These are phyloP conservation scores for Prionailurus bengalensis DNA, from an alignment of 2,113 vertebrate genomes.

Conservation along the genomic window DNA sequence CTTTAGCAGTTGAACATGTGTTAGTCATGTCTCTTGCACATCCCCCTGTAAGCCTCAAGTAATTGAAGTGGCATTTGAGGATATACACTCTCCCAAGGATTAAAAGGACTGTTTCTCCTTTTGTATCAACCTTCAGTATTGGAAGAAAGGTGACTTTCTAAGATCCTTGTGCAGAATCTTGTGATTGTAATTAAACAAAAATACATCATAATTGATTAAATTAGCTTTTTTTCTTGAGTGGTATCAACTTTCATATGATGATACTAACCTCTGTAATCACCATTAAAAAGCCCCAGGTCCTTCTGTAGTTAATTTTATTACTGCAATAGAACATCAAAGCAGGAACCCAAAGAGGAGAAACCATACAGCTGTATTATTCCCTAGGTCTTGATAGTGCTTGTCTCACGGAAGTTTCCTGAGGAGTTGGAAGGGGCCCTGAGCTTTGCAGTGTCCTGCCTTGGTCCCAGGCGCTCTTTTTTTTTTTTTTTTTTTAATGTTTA, in stretches of 20 bases:
- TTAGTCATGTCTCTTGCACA: not conserved
- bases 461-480: not conserved
- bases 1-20: not conserved
- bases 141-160: not conserved
- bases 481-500: too few relatives aligned
- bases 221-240: conserved; percentile 20
- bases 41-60: not conserved
- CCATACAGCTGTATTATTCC: not conserved
- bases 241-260: not conserved
- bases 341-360: conserved; percentile 12
- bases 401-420: not conserved
- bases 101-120: not conserved
- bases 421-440: not conserved
- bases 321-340: not conserved
- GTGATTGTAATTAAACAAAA: conserved; percentile 39
- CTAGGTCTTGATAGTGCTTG: not conserved
- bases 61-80: not conserved
- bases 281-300: not conserved
- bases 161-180: conserved; percentile 34
- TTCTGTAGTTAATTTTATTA: conserved; percentile 39
- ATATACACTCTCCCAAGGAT: not conserved
- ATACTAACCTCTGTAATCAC: not conserved
- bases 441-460: not conserved
- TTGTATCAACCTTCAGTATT: not conserved
- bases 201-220: not conserved